Evolutionary conservation across 2,797 vertebrate species (phyloP).

Genomic region (Labroides dimidiatus): DNA sequence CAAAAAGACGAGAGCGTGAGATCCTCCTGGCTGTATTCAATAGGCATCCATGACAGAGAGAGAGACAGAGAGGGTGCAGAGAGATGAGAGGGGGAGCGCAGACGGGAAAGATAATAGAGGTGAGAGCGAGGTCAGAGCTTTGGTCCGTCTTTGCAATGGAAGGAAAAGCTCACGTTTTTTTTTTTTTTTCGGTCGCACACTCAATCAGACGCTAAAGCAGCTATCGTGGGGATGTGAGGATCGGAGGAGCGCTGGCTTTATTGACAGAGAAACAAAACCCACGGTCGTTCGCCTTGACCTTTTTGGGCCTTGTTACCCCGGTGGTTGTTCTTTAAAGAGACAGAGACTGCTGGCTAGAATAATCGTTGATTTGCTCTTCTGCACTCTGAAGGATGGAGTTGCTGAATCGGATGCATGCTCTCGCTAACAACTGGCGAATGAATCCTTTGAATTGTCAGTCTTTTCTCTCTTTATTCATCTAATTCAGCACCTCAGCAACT

Average conservation of each 20-base stretch:
- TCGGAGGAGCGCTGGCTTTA: conserved; percentile 59
- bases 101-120: conserved; percentile 79
- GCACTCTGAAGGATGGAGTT: not conserved
- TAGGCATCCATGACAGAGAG: conserved; percentile 64
- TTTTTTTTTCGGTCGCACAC: conserved; percentile 71
- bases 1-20: conserved; percentile 28
- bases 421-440: no score
- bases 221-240: conserved; percentile 56
- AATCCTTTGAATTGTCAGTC: no score
- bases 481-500: conserved; percentile 12
- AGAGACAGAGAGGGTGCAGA: conserved; percentile 60
- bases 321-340: conserved; percentile 53
- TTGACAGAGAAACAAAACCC: conserved; percentile 67
- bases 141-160: conserved; percentile 58
- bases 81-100: conserved; percentile 71
- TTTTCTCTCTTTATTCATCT: no score
- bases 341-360: conserved; percentile 17
- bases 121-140: conserved; percentile 76
- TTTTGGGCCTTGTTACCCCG: conserved; percentile 33
- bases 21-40: conserved; percentile 60
- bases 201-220: conserved; percentile 73
- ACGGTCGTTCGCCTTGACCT: conserved; percentile 46
- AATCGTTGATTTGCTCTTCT: conserved; percentile 48
- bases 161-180: conserved; percentile 75
- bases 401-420: not conserved